Evolutionary conservation across 2,888 invertebrate species (phyloP).

Genomic region (Hemicrepidius hirtus): DNA sequence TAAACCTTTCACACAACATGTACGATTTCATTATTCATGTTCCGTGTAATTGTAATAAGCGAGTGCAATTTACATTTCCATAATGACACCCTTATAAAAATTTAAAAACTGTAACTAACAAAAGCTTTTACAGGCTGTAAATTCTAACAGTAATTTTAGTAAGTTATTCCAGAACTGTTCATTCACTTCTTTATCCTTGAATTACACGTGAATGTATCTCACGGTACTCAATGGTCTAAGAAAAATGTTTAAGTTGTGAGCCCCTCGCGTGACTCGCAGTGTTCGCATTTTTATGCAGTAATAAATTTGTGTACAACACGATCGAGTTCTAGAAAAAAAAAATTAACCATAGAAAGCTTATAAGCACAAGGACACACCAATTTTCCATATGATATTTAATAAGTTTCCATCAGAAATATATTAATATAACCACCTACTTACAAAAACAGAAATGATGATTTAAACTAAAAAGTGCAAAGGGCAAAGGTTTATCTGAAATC

Average conservation of each 20-base stretch:
- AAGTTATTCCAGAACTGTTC: constrained; percentile 29
- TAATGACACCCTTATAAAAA: constrained; percentile 25
- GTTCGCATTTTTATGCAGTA: constrained; percentile 46
- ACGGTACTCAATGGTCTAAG: constrained; percentile 55
- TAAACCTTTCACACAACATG: constrained; percentile 23
- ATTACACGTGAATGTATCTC: constrained; percentile 57
- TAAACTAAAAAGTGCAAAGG: not conserved
- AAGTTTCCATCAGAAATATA: too few relatives aligned
- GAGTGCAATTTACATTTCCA: constrained; percentile 25
- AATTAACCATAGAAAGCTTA: constrained; percentile 4
- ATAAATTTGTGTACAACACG: constrained; percentile 37
- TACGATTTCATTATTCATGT: constrained; percentile 37
- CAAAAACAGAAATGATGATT: not conserved
- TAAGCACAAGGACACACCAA: not conserved
- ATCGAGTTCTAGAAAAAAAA: constrained; percentile 11
- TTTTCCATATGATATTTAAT: too few relatives aligned
- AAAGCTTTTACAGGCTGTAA: constrained; percentile 29
- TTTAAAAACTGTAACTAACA: constrained; percentile 9
- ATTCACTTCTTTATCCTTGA: constrained; percentile 36
- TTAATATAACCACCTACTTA: too few relatives aligned
- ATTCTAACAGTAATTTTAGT: constrained; percentile 31
- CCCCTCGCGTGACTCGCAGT: constrained; percentile 56
- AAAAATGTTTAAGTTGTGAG: constrained; percentile 50
- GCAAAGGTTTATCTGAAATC: constrained; percentile 8
- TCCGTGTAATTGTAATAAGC: constrained; percentile 38